These are phyloP conservation scores for Acrobasis suavella DNA, from an alignment of 2,888 invertebrate species.

Conservation along the genomic window DNA sequence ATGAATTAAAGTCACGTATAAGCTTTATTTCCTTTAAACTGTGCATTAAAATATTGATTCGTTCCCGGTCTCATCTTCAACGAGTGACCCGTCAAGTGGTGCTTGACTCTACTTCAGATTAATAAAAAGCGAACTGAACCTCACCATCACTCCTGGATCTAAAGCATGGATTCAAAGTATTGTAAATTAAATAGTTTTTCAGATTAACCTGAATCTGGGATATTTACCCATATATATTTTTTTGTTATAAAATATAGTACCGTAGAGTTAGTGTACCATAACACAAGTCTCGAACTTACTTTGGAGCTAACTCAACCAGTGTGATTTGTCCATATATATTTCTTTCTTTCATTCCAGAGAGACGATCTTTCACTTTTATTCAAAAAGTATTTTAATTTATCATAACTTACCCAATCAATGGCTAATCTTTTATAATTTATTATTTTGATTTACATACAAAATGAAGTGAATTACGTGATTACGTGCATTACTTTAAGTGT, in stretches of 20 bases:
- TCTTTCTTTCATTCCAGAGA: conserved; percentile 39
- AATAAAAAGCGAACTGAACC: conserved; percentile 68
- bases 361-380: conserved; percentile 44
- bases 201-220: too few species aligned
- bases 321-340: too few species aligned
- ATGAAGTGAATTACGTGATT: background rate
- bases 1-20: too few species aligned
- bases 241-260: too few species aligned
- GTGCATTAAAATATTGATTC: conserved; percentile 49
- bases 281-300: too few species aligned
- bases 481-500: background rate
- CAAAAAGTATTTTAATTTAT: background rate
- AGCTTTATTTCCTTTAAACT: too few species aligned
- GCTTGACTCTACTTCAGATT: conserved; percentile 70
- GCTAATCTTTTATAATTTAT: background rate
- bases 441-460: background rate
- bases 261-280: conserved; percentile 28
- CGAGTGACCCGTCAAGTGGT: conserved; percentile 64
- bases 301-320: too few species aligned
- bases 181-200: too few species aligned
- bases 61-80: conserved; percentile 52
- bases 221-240: too few species aligned
- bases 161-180: conserved; percentile 32
- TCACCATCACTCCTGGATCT: conserved; percentile 44
- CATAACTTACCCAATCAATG: conserved; percentile 23